A percentile compares a stretch with the other conserved stretches of the same genome.
phyloP scores from a whole-genome alignment of 2,113 vertebrate species.

The Lipophrys pholis region DNA sequence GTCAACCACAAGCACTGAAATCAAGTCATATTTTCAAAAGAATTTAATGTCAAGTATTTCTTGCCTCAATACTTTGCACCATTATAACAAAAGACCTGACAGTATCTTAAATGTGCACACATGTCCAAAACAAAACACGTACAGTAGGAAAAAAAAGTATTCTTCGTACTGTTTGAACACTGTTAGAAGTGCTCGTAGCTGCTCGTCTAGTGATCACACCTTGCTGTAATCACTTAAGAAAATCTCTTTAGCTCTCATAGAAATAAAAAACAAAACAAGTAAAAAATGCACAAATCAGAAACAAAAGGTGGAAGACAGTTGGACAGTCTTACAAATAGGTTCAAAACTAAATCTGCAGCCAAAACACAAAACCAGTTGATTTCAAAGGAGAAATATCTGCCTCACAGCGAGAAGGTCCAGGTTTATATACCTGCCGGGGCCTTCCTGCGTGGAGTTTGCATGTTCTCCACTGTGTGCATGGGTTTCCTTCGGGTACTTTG shows the following conservation, averaged over 20 bases:
- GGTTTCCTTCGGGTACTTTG: too few species aligned
- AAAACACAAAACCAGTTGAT: conserved; percentile 7
- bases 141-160: conserved; percentile 29
- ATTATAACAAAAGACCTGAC: conserved; percentile 58
- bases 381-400: conserved; percentile 3
- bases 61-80: conserved; percentile 35
- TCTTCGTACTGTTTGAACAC: conserved; percentile 47
- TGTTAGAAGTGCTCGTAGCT: conserved; percentile 68
- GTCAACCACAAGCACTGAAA: too few species aligned
- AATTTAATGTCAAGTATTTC: conserved; percentile 73
- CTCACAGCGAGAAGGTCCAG: too few species aligned
- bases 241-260: conserved; percentile 30
- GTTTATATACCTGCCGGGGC: too few species aligned
- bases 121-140: conserved; percentile 48
- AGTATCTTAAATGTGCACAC: conserved; percentile 51
- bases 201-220: conserved; percentile 63
- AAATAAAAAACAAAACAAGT: conserved; percentile 26
- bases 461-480: too few species aligned
- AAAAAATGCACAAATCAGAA: conserved; percentile 33
- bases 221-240: conserved; percentile 52
- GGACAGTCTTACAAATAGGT: conserved; percentile 16
- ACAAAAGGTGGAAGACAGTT: conserved; percentile 49
- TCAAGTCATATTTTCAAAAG: conserved; percentile 38
- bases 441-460: too few species aligned
- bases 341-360: conserved; percentile 14